Percentiles rank a stretch among this genome's conserved stretches.
Conservation (phyloP, 2,797 vertebrate species). For the Triplophysa bombifrons region DNA sequence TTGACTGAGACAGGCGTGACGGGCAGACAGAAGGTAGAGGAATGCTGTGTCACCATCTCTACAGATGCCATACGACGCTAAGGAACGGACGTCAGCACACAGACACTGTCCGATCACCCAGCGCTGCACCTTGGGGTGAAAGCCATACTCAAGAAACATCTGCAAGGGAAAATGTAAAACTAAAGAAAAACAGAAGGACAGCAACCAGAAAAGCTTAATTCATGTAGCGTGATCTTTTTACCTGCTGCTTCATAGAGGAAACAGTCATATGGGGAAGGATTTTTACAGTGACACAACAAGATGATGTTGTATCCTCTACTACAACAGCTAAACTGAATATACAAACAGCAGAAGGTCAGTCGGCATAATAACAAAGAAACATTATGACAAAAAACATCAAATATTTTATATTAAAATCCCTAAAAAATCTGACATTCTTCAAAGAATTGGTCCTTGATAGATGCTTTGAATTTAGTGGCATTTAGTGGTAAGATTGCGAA, state of each 20-base stretch:
- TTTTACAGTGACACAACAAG: conserved; percentile 82
- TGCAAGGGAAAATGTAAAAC: conserved; percentile 56
- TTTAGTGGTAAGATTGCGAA: no score
- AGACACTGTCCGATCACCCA: conserved; percentile 92
- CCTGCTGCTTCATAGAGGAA: conserved; percentile 88
- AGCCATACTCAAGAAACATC: conserved; percentile 89
- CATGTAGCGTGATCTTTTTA: conserved; percentile 55
- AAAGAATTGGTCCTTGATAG: no score
- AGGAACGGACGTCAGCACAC: conserved; percentile 81
- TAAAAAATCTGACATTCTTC: no score
- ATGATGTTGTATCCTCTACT: conserved; percentile 87
- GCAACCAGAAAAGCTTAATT: not conserved
- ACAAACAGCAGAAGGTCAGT: not conserved
- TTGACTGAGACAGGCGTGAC: conserved; percentile 74
- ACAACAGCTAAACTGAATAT: conserved; percentile 84
- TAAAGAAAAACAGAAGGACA: not conserved
- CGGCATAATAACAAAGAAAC: not conserved
- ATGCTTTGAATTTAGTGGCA: no score
- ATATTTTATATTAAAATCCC: no score
- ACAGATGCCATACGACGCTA: conserved; percentile 86
- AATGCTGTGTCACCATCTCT: conserved; percentile 85
- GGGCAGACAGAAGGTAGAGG: conserved; percentile 88
- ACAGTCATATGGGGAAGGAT: conserved; percentile 84
- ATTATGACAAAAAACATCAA: no score
- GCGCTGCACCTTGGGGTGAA: conserved; percentile 90